These are phyloP conservation scores for Malurus melanocephalus DNA, from an alignment of 2,113 vertebrate species.

Conservation along the genomic window DNA sequence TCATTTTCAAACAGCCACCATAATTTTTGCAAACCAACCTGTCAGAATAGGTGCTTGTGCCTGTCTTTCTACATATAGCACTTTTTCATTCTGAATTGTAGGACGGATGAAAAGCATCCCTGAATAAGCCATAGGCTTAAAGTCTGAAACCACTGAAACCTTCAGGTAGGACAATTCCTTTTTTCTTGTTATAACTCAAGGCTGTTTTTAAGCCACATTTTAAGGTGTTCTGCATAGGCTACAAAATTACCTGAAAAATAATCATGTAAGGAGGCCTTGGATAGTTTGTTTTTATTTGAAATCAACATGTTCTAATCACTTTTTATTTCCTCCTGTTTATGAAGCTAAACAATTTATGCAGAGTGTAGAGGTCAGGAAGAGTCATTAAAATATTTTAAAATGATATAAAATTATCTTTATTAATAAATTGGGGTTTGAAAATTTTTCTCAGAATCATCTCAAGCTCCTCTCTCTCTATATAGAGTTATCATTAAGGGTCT, in stretches of 20 bases:
- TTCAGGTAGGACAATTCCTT: background rate
- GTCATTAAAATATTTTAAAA: background rate
- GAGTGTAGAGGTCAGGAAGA: background rate
- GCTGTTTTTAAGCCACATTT: background rate
- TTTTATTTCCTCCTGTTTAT: background rate
- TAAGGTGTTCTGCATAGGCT: background rate
- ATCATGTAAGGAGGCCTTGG: background rate
- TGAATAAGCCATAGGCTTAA: background rate
- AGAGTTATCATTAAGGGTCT: background rate
- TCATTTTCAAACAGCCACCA: background rate
- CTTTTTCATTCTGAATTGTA: background rate
- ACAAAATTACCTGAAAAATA: conserved; percentile 5
- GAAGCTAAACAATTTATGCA: background rate
- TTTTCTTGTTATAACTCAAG: background rate
- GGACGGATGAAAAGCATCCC: background rate
- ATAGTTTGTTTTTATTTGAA: background rate
- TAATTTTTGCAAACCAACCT: background rate
- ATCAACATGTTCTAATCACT: background rate
- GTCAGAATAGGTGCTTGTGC: background rate
- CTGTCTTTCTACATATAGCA: background rate
- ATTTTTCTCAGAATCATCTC: background rate
- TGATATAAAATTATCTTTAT: background rate
- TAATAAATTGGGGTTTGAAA: background rate
- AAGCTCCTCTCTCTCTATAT: background rate
- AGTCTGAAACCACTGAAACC: background rate